Evolutionary conservation across 2,888 invertebrate species (phyloP), one percentile per base, ranked within the genome.

Genomic region (Sarcophaga caerulescens): DNA sequence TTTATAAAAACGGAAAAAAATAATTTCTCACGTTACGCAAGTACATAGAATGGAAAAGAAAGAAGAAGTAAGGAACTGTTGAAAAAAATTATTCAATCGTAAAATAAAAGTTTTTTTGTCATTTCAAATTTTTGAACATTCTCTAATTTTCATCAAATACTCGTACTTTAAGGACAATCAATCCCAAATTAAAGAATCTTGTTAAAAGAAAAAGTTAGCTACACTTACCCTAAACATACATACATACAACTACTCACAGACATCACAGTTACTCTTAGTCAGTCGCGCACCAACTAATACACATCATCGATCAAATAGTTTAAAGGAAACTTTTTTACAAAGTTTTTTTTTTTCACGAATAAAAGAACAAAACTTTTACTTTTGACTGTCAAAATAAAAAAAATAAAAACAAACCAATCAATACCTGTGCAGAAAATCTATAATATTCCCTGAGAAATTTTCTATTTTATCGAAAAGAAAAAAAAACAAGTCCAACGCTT

Each of bases 31-130:
- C 6, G 35, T 35, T 35, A 35, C 35, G 35, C 35, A 8, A 6
- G 35, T 35, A 35, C 35, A 12, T 14, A 47, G 14, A 14, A 12
- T 14, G 4, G 10, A 17, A 14, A 52, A 52, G 5, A 12, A 17
- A 52, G 4, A 52, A 2, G 1, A 4, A 23, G 62, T 11, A 82
- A 65, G 47, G 62, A 65, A 73, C 77, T 83, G 66, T 78, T 83
- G 78, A 78, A 73, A 35, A 78, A 83, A 83, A 83, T 78, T 83
- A 83, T 83, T 74, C 68, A 78, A 83, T 77, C 77, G 77, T 66
- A 71, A 73, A 66, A 73, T 60, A 66, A 82, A 77, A 81, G 71
- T 82, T 81, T 82, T 66, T 81, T n/a, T n/a, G n/a, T n/a, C 74
- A 68, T 69, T 62, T 69, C 19, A 75, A 23, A 23, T 62, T 69